Percentiles rank a stretch among this genome's conserved stretches.
Conservation (phyloP, 1,140 invertebrate genomes). For the Drosophila simulans region DNA sequence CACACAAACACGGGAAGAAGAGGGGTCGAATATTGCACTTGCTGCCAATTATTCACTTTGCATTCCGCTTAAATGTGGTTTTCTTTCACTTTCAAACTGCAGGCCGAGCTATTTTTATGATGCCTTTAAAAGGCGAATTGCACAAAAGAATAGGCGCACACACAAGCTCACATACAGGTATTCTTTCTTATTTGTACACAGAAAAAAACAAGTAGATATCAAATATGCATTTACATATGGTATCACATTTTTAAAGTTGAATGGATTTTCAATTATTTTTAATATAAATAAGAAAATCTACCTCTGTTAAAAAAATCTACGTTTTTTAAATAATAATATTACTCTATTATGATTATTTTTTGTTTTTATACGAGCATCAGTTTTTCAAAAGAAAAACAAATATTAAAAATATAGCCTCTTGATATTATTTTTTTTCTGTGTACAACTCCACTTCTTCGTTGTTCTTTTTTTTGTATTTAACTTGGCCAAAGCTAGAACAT, state of each 20-base stretch:
- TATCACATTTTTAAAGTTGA: not conserved
- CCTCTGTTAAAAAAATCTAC: too few relatives aligned
- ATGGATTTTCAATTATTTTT: not conserved
- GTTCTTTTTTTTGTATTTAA: slow-evolving; percentile 59
- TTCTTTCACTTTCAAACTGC: slow-evolving; percentile 70
- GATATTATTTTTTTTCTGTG: not conserved
- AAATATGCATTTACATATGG: not conserved
- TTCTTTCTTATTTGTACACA: slow-evolving; percentile 30
- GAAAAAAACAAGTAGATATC: not conserved
- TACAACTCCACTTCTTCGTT: slow-evolving; percentile 38
- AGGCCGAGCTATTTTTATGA: slow-evolving; percentile 39
- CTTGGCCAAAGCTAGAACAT: slow-evolving; percentile 77
- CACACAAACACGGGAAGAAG: slow-evolving; percentile 12
- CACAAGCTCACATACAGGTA: slow-evolving; percentile 17
- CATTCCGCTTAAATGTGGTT: slow-evolving; percentile 12
- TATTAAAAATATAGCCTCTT: too few relatives aligned
- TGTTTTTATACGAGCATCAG: too few relatives aligned
- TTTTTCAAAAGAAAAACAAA: too few relatives aligned
- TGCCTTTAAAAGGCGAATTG: slow-evolving; percentile 69
- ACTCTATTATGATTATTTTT: too few relatives aligned
- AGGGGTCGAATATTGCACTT: slow-evolving; percentile 31
- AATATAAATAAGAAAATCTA: not conserved
- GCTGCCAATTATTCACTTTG: slow-evolving; percentile 32
- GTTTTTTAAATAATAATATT: too few relatives aligned
- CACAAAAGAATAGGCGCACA: slow-evolving; percentile 60